phyloP scores from a whole-genome alignment of 2,113 vertebrate species.

The Centropus bengalensis region DNA sequence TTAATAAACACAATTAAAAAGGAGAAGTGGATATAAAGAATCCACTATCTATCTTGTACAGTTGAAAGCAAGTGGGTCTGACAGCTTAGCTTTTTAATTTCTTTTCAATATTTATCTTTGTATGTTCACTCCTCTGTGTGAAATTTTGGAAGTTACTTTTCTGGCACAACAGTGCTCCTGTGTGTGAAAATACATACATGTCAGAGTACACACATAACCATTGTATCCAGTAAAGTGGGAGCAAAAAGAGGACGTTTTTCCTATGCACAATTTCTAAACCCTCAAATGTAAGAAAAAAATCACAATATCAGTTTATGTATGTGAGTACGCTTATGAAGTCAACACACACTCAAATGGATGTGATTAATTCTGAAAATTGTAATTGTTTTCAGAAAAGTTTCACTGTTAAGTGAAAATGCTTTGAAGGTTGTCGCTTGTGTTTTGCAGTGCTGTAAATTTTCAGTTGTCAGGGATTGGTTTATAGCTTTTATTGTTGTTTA shows the following conservation, averaged over 20 bases:
- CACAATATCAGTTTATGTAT: neutral
- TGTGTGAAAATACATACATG: neutral
- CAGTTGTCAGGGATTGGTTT: neutral
- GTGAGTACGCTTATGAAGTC: neutral
- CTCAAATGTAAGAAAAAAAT: neutral
- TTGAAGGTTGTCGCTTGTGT: neutral
- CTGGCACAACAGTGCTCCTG: neutral
- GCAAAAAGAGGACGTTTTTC: neutral
- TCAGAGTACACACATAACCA: neutral
- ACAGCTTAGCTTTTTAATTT: neutral
- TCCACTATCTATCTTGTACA: neutral
- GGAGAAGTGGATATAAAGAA: neutral
- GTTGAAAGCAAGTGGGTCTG: neutral
- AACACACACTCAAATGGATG: neutral
- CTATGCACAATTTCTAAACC: neutral
- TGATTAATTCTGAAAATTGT: neutral
- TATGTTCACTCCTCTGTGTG: neutral
- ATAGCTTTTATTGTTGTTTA: slow-evolving; percentile 13
- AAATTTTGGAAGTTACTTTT: neutral
- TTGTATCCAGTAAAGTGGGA: neutral
- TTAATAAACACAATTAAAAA: neutral
- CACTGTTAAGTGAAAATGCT: neutral
- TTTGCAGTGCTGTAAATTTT: neutral
- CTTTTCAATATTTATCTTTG: neutral
- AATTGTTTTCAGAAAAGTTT: neutral